Conservation (phyloP, 2,888 invertebrate species). For the Harmothoe impar region DNA sequence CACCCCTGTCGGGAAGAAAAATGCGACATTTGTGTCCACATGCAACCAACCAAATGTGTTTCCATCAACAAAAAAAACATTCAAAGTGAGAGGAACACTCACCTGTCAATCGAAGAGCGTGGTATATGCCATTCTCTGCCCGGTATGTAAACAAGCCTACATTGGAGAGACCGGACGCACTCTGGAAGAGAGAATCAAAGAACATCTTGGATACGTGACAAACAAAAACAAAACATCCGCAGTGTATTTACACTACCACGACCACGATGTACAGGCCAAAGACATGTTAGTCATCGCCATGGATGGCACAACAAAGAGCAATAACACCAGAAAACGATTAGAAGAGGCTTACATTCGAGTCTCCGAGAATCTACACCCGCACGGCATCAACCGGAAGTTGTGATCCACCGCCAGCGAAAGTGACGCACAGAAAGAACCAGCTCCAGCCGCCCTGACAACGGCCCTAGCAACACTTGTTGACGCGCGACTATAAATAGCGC, state of each 20-base stretch:
- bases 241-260: neutral
- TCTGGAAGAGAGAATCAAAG: neutral
- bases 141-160: neutral
- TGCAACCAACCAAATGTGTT: neutral
- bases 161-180: neutral
- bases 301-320: neutral
- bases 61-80: neutral
- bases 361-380: neutral
- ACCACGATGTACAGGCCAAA: neutral
- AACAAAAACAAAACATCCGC: neutral
- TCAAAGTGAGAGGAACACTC: neutral
- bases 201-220: neutral
- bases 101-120: neutral
- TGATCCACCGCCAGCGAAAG: neutral
- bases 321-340: neutral
- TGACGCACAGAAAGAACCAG: neutral
- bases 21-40: neutral
- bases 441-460: too few relatives aligned
- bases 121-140: neutral
- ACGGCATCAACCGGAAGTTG: neutral
- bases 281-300: neutral
- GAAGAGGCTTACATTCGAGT: neutral
- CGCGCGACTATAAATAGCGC: neutral
- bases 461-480: neutral
- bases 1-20: neutral